These are phyloP conservation scores for Alcedo atthis DNA, from an alignment of 2,797 vertebrate genomes.

Conservation along the genomic window DNA sequence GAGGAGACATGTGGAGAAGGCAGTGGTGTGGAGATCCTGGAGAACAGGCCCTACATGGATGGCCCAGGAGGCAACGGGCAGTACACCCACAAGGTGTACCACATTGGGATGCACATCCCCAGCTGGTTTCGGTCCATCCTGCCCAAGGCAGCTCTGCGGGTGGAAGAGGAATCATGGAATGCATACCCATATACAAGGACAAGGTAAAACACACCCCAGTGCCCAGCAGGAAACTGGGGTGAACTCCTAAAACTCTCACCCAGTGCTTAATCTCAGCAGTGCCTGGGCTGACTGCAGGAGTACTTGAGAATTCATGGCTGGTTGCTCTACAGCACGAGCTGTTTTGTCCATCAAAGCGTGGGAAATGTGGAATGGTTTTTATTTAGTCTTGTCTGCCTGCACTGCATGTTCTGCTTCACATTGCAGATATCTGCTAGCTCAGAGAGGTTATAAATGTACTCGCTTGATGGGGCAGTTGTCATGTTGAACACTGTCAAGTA, in stretches of 20 bases:
- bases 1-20: conserved; percentile 97
- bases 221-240: neutral
- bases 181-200: conserved; percentile 95
- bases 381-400: neutral
- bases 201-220: conserved; percentile 73
- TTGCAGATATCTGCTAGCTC: neutral
- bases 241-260: neutral
- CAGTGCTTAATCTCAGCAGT: neutral
- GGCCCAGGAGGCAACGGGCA: conserved; percentile 93
- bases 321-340: neutral
- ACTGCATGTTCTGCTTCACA: neutral
- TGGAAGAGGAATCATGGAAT: conserved; percentile 96
- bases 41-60: conserved; percentile 95
- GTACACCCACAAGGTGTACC: conserved; percentile 98
- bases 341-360: neutral
- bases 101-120: conserved; percentile 98
- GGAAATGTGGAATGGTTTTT: neutral
- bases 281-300: neutral
- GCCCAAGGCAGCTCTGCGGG: conserved; percentile 92
- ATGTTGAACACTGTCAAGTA: neutral
- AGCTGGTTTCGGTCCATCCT: conserved; percentile 97
- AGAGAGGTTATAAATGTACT: neutral
- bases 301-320: neutral
- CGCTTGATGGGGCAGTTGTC: neutral
- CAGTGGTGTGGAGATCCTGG: conserved; percentile 96